A percentile compares a stretch with the other conserved stretches of the same genome.
These are phyloP conservation scores for Pipistrellus pipistrellus DNA, from an alignment of 2,797 vertebrate species.

Conservation along the genomic window DNA sequence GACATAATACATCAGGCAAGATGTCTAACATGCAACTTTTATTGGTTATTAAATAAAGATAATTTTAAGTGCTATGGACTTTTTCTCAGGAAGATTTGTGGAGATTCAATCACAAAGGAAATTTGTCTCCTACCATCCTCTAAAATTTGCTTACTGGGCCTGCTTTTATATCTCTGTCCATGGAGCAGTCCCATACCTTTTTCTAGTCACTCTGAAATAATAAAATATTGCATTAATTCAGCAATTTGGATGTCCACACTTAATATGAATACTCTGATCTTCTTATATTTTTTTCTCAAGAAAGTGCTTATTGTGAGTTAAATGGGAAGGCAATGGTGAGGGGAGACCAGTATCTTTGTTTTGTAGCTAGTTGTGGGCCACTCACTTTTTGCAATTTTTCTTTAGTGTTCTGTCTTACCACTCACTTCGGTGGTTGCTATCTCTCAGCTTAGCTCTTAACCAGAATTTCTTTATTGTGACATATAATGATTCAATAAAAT, in stretches of 20 bases:
- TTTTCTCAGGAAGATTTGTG: background rate
- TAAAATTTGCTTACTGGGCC: constrained; percentile 2
- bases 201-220: background rate
- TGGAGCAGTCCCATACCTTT: background rate
- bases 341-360: background rate
- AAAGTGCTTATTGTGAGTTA: background rate
- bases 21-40: background rate
- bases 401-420: background rate
- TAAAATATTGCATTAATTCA: background rate
- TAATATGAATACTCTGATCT: background rate
- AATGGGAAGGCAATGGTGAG: background rate
- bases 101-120: background rate
- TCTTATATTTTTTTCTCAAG: background rate
- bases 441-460: background rate
- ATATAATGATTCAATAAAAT: background rate
- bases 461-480: background rate
- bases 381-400: background rate
- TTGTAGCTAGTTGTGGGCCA: background rate
- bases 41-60: background rate
- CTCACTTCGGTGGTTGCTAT: background rate
- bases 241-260: background rate
- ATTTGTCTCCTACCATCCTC: background rate
- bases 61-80: background rate
- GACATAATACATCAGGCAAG: background rate
- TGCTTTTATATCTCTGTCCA: background rate